These are phyloP conservation scores for Agrotis segetum DNA, from an alignment of 2,888 invertebrate genomes.

Conservation along the genomic window DNA sequence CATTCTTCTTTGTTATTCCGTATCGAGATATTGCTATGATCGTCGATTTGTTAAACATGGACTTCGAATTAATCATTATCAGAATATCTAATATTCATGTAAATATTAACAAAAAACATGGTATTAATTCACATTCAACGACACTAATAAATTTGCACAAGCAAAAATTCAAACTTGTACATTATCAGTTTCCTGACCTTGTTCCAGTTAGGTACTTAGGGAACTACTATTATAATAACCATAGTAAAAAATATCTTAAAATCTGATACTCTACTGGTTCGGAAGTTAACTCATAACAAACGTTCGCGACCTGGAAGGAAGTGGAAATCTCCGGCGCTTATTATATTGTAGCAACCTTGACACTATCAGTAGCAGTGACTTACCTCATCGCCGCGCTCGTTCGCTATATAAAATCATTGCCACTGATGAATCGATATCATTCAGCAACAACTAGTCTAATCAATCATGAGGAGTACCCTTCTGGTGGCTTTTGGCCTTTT, in stretches of 20 bases:
- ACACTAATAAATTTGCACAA: background rate
- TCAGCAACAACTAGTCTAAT: constrained; percentile 67
- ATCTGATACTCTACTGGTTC: background rate
- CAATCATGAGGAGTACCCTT: constrained; percentile 79
- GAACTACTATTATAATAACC: background rate
- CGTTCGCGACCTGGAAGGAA: constrained; percentile 71
- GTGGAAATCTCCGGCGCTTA: constrained; percentile 75
- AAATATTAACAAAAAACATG: background rate
- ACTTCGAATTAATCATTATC: background rate
- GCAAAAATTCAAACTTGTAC: background rate
- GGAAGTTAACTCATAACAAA: constrained; percentile 46
- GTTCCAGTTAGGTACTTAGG: background rate
- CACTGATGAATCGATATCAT: constrained; percentile 71
- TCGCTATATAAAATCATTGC: constrained; percentile 81
- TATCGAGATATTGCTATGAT: background rate
- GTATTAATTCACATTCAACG: background rate
- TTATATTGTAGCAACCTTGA: constrained; percentile 79
- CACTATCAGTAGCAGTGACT: constrained; percentile 75
- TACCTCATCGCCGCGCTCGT: constrained; percentile 77
- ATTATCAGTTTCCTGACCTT: background rate
- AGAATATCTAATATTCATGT: background rate
- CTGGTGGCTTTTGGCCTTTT: constrained; percentile 80
- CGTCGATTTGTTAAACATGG: background rate
- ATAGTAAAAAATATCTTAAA: background rate
- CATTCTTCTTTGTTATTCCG: background rate